Evolutionary conservation across 2,888 invertebrate genomes (phyloP).

Genomic region (Thalpophila matura): DNA sequence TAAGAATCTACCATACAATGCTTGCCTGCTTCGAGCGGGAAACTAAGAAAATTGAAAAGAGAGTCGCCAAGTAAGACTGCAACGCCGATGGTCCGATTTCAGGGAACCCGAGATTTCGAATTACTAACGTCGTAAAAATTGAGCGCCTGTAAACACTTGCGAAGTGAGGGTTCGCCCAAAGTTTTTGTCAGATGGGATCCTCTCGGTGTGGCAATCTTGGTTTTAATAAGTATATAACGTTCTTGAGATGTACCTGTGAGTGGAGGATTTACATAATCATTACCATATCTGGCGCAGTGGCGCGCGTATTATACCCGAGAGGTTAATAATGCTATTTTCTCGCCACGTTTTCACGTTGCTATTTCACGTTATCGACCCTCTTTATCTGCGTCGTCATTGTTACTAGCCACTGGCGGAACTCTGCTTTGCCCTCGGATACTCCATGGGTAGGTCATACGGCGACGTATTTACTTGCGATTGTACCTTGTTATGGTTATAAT

Average conservation of each 20-base stretch:
- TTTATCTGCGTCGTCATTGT: constrained; percentile 90
- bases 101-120: constrained; percentile 86
- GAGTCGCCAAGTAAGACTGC: constrained; percentile 88
- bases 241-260: constrained; percentile 89
- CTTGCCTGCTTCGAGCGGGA: constrained; percentile 85
- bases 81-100: constrained; percentile 87
- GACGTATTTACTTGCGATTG: constrained; percentile 46
- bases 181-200: constrained; percentile 85
- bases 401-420: constrained; percentile 86
- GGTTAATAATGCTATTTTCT: constrained; percentile 91
- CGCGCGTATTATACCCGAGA: constrained; percentile 90
- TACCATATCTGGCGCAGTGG: constrained; percentile 91
- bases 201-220: constrained; percentile 87
- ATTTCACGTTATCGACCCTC: constrained; percentile 89
- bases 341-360: constrained; percentile 90
- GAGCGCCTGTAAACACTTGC: constrained; percentile 83
- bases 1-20: constrained; percentile 91
- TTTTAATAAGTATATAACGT: constrained; percentile 90
- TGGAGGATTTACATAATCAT: constrained; percentile 90
- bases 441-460: constrained; percentile 52
- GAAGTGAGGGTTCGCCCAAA: constrained; percentile 73
- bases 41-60: constrained; percentile 91
- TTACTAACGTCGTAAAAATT: constrained; percentile 87
- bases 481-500: constrained; percentile 54
- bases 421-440: constrained; percentile 76